Conservation (phyloP, 2,888 invertebrate species). For the Augiades crinisus region DNA sequence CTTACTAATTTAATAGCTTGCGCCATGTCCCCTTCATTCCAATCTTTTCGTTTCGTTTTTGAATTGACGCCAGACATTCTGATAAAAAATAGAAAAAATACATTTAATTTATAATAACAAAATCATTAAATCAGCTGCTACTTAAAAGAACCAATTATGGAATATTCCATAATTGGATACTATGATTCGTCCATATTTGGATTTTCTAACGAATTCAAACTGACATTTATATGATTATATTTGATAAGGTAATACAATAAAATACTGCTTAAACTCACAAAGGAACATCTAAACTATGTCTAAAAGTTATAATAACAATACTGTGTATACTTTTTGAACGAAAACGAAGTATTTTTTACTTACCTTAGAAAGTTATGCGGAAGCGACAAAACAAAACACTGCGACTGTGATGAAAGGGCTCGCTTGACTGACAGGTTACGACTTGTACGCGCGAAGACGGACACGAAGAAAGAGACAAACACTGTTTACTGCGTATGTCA, state of each 20-base stretch:
- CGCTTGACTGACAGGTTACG: constrained; percentile 28
- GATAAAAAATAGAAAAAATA: not conserved
- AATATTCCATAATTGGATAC: constrained; percentile 16
- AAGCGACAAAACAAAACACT: constrained; percentile 25
- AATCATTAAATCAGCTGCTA: not conserved
- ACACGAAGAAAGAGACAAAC: not conserved
- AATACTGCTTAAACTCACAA: constrained; percentile 16
- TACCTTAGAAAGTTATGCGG: constrained; percentile 30
- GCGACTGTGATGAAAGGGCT: constrained; percentile 24
- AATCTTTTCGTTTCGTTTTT: constrained; percentile 19
- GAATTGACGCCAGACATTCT: constrained; percentile 10
- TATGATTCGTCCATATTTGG: constrained; percentile 22
- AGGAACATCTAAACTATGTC: constrained; percentile 21
- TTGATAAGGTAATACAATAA: constrained; percentile 19
- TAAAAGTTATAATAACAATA: constrained; percentile 21
- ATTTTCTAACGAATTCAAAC: constrained; percentile 23
- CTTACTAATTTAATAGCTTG: constrained; percentile 27
- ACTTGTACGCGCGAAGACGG: not conserved
- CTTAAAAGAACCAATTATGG: constrained; percentile 14
- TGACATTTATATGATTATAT: constrained; percentile 22
- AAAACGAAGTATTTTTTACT: constrained; percentile 23
- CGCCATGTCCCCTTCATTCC: too few species aligned
- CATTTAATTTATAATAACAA: not conserved
- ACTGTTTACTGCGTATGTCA: not conserved
- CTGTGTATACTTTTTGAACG: constrained; percentile 15